A percentile compares a stretch with the other conserved stretches of the same genome.
Evolutionary conservation across 1,140 invertebrate genomes (phyloP).

Genomic region (Drusus annulatus): DNA sequence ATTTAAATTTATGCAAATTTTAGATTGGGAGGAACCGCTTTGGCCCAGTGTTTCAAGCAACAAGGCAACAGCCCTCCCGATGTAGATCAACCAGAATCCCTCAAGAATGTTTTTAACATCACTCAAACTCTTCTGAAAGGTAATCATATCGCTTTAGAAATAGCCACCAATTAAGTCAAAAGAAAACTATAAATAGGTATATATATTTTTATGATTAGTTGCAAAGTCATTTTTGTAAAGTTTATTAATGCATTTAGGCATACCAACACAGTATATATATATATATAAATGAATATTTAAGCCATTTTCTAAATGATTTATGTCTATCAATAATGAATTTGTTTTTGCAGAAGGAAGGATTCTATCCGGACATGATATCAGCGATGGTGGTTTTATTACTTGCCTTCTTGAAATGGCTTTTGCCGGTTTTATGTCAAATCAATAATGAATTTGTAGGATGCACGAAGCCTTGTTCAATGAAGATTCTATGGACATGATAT

Average conservation of each 20-base stretch:
- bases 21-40: slow-evolving; percentile 90
- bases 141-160: slow-evolving; percentile 61
- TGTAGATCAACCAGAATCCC: slow-evolving; percentile 77
- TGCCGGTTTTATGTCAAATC: slow-evolving; percentile 84
- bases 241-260: too few species aligned
- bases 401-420: slow-evolving; percentile 96
- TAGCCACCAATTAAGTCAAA: too few species aligned
- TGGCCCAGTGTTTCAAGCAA: slow-evolving; percentile 93
- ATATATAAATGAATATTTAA: background rate
- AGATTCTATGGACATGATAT: too few species aligned
- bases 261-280: too few species aligned
- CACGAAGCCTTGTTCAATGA: slow-evolving; percentile 87
- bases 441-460: slow-evolving; percentile 75
- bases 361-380: slow-evolving; percentile 95
- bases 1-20: background rate
- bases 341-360: slow-evolving; percentile 77
- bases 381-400: slow-evolving; percentile 94
- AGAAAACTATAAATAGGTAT: too few species aligned
- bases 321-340: slow-evolving; percentile 26
- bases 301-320: background rate
- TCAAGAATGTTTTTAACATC: slow-evolving; percentile 84
- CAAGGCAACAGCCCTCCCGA: slow-evolving; percentile 88
- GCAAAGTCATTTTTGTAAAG: too few species aligned
- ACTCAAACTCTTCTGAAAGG: slow-evolving; percentile 88
- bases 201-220: too few species aligned